phyloP scores from a whole-genome alignment of 2,113 vertebrate species.

The Prietella phreatophila region DNA sequence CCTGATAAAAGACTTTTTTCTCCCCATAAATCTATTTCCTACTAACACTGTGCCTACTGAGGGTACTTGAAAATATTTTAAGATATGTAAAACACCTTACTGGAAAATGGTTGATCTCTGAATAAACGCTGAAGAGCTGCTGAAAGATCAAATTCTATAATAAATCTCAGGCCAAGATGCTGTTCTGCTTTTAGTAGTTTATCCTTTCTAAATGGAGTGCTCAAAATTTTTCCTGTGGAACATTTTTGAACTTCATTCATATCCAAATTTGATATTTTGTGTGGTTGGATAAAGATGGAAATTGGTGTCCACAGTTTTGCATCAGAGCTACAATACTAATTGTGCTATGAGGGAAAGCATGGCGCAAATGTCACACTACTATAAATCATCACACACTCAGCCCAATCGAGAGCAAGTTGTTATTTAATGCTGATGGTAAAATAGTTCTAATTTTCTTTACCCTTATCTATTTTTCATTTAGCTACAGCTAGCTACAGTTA shows the following conservation, averaged over 20 bases:
- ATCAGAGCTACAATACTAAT: not conserved
- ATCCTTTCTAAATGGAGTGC: not conserved
- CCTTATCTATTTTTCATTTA: not conserved
- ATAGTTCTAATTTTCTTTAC: not conserved
- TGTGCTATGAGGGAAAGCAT: not conserved
- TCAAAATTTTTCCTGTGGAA: not conserved
- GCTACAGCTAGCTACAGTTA: too few relatives aligned
- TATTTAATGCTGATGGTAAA: not conserved
- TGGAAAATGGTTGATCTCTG: not conserved
- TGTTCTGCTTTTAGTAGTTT: not conserved
- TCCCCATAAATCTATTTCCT: not conserved
- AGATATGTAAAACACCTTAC: constrained; percentile 10
- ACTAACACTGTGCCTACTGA: not conserved
- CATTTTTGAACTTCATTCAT: constrained; percentile 3
- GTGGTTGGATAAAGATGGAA: not conserved
- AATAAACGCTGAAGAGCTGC: not conserved
- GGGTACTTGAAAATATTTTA: not conserved
- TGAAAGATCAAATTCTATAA: constrained; percentile 3
- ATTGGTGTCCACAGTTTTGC: not conserved
- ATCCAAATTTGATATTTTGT: not conserved
- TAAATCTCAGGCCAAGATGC: not conserved
- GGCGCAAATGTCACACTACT: not conserved
- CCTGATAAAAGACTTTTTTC: not conserved
- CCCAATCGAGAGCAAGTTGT: not conserved
- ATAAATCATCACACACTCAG: not conserved